These are phyloP conservation scores for Lasiommata megera DNA, from an alignment of 2,888 invertebrate genomes.

Conservation along the genomic window DNA sequence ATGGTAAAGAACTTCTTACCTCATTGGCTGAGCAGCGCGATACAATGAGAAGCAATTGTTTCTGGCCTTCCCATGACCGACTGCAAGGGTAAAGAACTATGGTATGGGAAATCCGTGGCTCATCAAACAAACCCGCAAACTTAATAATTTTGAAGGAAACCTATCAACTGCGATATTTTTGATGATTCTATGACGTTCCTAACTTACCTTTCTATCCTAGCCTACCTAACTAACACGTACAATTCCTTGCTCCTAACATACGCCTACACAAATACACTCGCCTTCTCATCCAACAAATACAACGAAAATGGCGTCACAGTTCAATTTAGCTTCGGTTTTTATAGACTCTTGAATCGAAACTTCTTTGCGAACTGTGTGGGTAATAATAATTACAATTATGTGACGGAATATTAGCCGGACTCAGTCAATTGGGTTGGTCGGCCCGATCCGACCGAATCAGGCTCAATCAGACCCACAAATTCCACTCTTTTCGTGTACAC, in stretches of 20 bases:
- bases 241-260: conserved; percentile 35
- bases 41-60: too few species aligned
- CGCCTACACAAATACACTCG: conserved; percentile 11
- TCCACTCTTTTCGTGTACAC: too few species aligned
- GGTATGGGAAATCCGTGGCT: not conserved
- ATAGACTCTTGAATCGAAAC: not conserved
- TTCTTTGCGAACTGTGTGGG: not conserved
- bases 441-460: too few species aligned
- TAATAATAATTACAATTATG: not conserved
- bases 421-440: too few species aligned
- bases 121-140: not conserved
- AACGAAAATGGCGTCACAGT: conserved; percentile 4
- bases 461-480: too few species aligned
- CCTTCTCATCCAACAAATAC: not conserved
- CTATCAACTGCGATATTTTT: conserved; percentile 29
- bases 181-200: conserved; percentile 74
- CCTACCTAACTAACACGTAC: conserved; percentile 62
- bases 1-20: too few species aligned
- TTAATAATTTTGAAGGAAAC: not conserved
- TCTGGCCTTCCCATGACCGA: too few species aligned
- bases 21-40: too few species aligned
- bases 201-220: conserved; percentile 60
- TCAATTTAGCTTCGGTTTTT: not conserved
- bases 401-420: too few species aligned
- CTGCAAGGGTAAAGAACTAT: too few species aligned